phyloP scores from a whole-genome alignment of 2,797 vertebrate species.

The Pangasius krempfi region DNA sequence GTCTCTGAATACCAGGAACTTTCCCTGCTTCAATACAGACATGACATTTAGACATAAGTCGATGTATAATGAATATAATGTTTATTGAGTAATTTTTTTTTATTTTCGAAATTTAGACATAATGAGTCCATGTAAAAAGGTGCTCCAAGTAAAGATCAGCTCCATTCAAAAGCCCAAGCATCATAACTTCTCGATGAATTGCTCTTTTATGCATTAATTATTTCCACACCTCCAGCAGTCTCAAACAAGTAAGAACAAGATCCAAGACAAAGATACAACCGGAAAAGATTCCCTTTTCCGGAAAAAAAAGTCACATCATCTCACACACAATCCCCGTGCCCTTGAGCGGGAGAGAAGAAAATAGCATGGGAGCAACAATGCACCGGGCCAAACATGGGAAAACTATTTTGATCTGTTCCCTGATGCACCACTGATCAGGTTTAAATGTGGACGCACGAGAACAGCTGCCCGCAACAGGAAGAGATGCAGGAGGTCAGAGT shows the following conservation, averaged over 20 bases:
- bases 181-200: background rate
- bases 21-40: background rate
- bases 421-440: conserved; percentile 68
- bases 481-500: conserved; percentile 38
- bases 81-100: background rate
- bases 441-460: conserved; percentile 70
- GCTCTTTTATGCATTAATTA: background rate
- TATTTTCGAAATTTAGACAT: background rate
- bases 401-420: conserved; percentile 75
- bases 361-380: conserved; percentile 71
- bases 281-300: conserved; percentile 49
- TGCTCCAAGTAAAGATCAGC: background rate
- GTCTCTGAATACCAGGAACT: background rate
- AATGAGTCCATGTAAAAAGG: background rate
- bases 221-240: too few relatives aligned
- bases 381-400: conserved; percentile 79
- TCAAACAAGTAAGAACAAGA: background rate
- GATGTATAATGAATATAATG: background rate
- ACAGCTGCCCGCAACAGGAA: conserved; percentile 70
- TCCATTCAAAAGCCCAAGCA: background rate
- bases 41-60: background rate
- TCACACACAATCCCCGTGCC: conserved; percentile 65
- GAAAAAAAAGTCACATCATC: conserved; percentile 56
- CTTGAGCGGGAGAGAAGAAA: conserved; percentile 69
- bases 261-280: background rate